Evolutionary conservation across 2,888 invertebrate species (phyloP), one percentile per base, ranked within the genome.

Genomic region (Torymus texanus): DNA sequence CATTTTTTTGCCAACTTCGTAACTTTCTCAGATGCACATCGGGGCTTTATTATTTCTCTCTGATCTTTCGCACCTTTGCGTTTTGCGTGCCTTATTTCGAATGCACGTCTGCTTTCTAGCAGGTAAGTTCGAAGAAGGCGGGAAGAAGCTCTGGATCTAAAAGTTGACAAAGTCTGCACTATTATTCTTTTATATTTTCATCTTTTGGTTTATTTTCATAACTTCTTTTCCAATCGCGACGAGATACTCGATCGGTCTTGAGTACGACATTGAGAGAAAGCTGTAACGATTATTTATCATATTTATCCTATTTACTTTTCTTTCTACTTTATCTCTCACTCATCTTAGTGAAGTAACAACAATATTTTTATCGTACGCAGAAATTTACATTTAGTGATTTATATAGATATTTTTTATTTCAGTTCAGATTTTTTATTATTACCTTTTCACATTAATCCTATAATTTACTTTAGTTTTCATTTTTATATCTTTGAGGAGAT

Each of bases 41-140:
- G n/a, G 50, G n/a, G 50, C n/a, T 65, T 18, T 79, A 8, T 66
- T 10, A 51, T 50, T 76, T 70, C 50, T 79, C 70, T 76, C 62
- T 70, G 51, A 70, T 75, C 65, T 79, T 18, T 68, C 18, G 41
- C 56, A 29, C 21, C 18, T 16, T 13, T 24, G 10, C 13, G 41
- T 41, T 41, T 66, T 14, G 29, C 50, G 55, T 63, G 63, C 67
- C 53, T 72, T 62, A 71, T 74, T 70, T 75, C 51, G 51, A 56
- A 68, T 75, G 62, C 51, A 24, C 56, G 21, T 58, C 59, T 53
- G 63, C 50, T 65, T 51, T 29, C 29, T 24, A 59, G 56, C 61
- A 75, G 50, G 65, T 79, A 79, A 75, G 75, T 71, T 79, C 75
- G 72, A 72, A 71, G 75, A 79, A 79, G 75, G 79, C 79, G 75